Evolutionary conservation across 2,113 vertebrate species (phyloP).

Genomic region (Chionis minor): DNA sequence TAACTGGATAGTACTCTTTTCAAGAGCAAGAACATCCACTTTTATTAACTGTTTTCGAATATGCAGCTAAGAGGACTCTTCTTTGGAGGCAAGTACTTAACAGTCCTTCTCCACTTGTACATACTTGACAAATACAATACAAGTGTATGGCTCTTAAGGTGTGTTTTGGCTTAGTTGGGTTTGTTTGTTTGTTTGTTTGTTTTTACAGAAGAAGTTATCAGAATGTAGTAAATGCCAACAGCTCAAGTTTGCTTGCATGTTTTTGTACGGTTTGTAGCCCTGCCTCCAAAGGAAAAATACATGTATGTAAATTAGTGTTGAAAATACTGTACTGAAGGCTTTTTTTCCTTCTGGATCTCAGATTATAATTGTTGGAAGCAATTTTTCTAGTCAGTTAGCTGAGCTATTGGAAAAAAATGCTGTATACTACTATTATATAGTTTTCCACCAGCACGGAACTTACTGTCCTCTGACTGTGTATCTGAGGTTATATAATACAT

Average conservation of each 20-base stretch:
- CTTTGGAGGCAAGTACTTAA: not conserved
- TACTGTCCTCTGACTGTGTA: not conserved
- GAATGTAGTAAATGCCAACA: not conserved
- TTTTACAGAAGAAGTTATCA: not conserved
- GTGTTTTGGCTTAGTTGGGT: not conserved
- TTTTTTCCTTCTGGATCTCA: not conserved
- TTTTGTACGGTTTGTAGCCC: not conserved
- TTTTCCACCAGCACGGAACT: not conserved
- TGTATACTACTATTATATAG: not conserved
- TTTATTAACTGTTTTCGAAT: not conserved
- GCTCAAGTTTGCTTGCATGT: not conserved
- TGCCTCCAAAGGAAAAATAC: not conserved
- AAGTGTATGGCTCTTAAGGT: not conserved
- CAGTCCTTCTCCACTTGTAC: not conserved
- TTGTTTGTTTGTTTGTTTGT: not conserved
- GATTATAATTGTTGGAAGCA: not conserved
- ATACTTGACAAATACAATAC: not conserved
- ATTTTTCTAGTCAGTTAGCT: not conserved
- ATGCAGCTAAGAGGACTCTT: not conserved
- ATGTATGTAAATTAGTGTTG: not conserved
- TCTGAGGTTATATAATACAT: constrained; percentile 4
- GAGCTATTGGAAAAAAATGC: not conserved
- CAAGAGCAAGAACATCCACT: not conserved
- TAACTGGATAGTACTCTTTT: not conserved
- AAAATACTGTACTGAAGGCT: not conserved